A percentile compares a stretch with the other conserved stretches of the same genome.
These are phyloP conservation scores for Epinephelus fuscoguttatus DNA, from an alignment of 2,113 vertebrate genomes.

Conservation along the genomic window DNA sequence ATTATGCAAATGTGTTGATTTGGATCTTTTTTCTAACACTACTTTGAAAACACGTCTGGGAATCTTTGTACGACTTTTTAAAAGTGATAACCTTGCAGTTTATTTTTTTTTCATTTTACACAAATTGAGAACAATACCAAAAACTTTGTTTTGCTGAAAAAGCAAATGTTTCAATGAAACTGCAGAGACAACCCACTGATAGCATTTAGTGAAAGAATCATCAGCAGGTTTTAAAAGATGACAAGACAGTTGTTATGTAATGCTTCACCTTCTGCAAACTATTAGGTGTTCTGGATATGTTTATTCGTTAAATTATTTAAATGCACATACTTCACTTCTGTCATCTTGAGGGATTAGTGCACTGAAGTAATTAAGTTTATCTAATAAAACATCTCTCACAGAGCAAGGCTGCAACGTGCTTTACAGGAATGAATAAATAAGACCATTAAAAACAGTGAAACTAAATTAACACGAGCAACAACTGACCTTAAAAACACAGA, in stretches of 20 bases:
- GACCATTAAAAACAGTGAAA: no score
- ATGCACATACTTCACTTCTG: constrained; percentile 3
- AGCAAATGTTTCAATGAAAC: not conserved
- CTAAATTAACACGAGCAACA: no score
- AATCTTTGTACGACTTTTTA: constrained; percentile 7
- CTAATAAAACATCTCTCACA: no score
- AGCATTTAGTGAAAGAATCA: not conserved
- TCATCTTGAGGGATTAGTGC: not conserved
- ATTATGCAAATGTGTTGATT: constrained; percentile 53
- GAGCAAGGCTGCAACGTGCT: no score
- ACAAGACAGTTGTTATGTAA: not conserved
- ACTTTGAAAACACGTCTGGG: not conserved
- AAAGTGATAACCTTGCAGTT: constrained; percentile 19
- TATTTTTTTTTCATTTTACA: not conserved
- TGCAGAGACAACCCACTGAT: not conserved
- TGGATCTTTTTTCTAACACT: constrained; percentile 20
- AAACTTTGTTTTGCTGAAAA: not conserved
- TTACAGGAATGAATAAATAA: no score
- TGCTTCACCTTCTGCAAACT: not conserved
- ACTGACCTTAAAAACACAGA: no score
- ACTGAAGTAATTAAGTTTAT: not conserved
- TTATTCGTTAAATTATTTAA: constrained; percentile 16
- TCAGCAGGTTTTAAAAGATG: not conserved
- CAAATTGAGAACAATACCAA: not conserved
- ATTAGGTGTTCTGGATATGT: not conserved